Percentiles rank a stretch among this genome's conserved stretches.
These are phyloP conservation scores for Megathymus violae DNA, from an alignment of 1,140 invertebrate genomes.

Conservation along the genomic window DNA sequence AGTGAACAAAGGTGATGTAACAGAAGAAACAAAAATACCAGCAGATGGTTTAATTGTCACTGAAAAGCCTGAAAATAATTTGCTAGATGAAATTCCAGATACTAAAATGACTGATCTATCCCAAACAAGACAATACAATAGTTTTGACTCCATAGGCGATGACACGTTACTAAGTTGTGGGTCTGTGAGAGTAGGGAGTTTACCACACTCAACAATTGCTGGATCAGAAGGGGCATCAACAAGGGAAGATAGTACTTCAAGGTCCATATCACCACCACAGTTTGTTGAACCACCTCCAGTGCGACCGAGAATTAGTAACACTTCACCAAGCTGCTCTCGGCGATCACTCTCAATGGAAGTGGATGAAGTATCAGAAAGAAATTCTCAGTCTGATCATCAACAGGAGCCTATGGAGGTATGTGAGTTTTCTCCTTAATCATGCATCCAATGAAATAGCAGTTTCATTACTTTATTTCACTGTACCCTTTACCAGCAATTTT, in stretches of 20 bases:
- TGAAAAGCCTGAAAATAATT: constrained; percentile 78
- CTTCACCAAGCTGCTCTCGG: constrained; percentile 73
- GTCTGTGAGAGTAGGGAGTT: constrained; percentile 63
- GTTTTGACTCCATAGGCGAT: constrained; percentile 79
- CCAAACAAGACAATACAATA: constrained; percentile 77
- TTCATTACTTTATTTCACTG: too few species aligned
- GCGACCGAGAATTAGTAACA: constrained; percentile 60
- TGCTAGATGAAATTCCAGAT: constrained; percentile 80
- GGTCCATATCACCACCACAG: constrained; percentile 73
- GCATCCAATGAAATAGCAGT: too few species aligned
- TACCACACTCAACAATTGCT: constrained; percentile 66
- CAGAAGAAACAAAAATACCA: constrained; percentile 74
- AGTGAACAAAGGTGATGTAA: constrained; percentile 64
- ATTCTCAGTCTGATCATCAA: constrained; percentile 71
- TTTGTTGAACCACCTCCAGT: constrained; percentile 76
- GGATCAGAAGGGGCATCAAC: constrained; percentile 68
- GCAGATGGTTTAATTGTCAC: constrained; percentile 79
- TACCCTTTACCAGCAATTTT: too few species aligned
- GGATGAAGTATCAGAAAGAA: constrained; percentile 75
- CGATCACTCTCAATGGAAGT: constrained; percentile 78
- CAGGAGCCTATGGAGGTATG: constrained; percentile 76
- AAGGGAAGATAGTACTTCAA: constrained; percentile 72
- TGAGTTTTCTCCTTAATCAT: constrained; percentile 1
- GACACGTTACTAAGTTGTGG: constrained; percentile 76
- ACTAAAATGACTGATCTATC: constrained; percentile 82